Conservation (phyloP, 2,113 vertebrate species). For the Merops nubicus region DNA sequence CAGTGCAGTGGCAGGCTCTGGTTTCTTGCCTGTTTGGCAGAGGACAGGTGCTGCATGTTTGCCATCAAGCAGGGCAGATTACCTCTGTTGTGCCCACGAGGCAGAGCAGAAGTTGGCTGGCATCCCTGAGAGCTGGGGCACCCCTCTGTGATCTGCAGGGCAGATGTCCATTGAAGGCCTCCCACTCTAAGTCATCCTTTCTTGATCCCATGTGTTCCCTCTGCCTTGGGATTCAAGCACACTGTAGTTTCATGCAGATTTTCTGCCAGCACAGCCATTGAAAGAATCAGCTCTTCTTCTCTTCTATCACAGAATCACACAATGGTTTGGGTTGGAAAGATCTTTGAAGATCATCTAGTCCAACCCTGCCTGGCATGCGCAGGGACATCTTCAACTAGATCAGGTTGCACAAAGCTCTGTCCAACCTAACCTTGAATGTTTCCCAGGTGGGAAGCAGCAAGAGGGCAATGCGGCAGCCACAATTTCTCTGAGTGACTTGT, state of each 20-base stretch:
- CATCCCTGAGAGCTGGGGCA: background rate
- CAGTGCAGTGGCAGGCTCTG: background rate
- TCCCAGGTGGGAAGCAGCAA: too few species aligned
- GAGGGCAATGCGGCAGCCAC: background rate
- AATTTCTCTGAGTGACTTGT: background rate
- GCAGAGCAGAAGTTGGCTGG: too few species aligned
- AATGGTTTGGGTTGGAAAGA: background rate
- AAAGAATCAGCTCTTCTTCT: background rate
- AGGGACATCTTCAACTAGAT: background rate
- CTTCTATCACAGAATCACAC: background rate
- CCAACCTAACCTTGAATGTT: background rate
- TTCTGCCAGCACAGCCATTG: background rate
- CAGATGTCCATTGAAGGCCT: background rate
- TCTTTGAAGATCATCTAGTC: background rate
- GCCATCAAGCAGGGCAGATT: background rate
- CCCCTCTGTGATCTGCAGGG: background rate
- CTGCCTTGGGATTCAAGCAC: background rate
- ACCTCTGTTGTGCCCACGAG: fast-evolving
- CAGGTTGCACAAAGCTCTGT: background rate
- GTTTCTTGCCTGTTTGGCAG: background rate
- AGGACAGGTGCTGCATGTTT: background rate
- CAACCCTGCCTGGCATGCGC: background rate
- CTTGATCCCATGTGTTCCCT: background rate
- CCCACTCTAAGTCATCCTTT: background rate
- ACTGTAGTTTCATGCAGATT: background rate